Evolutionary conservation across 2,888 invertebrate species (phyloP).

Genomic region (Pristionchus maxplancki): DNA sequence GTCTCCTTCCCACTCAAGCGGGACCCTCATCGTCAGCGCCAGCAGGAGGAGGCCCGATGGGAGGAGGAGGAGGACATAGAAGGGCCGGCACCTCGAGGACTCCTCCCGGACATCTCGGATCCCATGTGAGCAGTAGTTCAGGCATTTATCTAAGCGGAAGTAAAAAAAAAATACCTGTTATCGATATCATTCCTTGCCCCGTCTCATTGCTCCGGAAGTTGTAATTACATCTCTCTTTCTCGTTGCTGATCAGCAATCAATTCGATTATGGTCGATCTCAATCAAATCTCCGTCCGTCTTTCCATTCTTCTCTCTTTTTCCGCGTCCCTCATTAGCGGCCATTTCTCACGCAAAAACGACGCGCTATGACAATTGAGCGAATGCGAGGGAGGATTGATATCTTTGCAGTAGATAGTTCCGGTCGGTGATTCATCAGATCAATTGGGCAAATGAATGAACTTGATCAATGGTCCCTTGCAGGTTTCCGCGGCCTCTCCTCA

Average conservation of each 20-base stretch:
- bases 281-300: not conserved
- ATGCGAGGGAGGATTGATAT: not conserved
- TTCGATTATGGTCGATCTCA: not conserved
- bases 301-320: not conserved
- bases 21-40: not conserved
- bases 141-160: too few species aligned
- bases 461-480: too few species aligned
- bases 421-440: not conserved
- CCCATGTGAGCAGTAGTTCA: slow-evolving; percentile 14
- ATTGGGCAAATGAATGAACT: too few species aligned
- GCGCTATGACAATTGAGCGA: not conserved
- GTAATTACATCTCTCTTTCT: not conserved
- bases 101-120: slow-evolving; percentile 31
- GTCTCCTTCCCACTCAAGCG: not conserved
- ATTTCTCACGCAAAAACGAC: not conserved
- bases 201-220: not conserved
- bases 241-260: not conserved
- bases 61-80: not conserved
- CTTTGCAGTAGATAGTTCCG: not conserved
- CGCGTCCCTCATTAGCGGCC: not conserved
- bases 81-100: not conserved
- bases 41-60: slow-evolving; percentile 2
- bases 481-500: slow-evolving; percentile 66
- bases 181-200: too few species aligned
- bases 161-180: too few species aligned